These are phyloP conservation scores for Promerops cafer DNA, from an alignment of 2,113 vertebrate genomes.

Conservation along the genomic window DNA sequence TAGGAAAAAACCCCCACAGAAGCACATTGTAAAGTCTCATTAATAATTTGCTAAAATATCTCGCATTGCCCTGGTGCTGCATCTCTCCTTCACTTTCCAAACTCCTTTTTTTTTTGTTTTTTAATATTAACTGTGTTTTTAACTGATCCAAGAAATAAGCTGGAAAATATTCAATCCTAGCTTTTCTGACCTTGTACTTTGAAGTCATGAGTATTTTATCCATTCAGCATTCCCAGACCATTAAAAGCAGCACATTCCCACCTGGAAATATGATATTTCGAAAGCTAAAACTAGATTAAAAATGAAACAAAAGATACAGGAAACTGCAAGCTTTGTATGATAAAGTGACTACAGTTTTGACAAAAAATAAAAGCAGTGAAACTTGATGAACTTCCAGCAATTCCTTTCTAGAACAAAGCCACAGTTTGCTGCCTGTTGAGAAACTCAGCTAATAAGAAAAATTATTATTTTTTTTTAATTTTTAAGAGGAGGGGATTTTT, in stretches of 20 bases:
- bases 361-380: neutral
- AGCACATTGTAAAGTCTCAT: neutral
- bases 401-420: neutral
- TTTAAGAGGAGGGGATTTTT: neutral
- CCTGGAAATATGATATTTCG: neutral
- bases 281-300: neutral
- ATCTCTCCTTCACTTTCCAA: neutral
- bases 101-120: neutral
- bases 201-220: neutral
- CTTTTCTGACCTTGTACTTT: neutral
- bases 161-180: neutral
- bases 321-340: neutral
- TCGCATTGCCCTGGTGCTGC: neutral
- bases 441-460: neutral
- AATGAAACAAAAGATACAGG: neutral
- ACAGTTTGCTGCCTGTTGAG: neutral
- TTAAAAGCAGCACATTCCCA: neutral
- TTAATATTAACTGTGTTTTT: neutral
- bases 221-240: neutral
- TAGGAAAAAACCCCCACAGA: neutral
- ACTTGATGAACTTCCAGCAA: constrained; percentile 1
- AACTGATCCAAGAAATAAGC: neutral
- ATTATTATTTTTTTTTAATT: neutral
- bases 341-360: neutral
- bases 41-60: neutral